Conservation (phyloP, 2,113 vertebrate genomes). For the Gadus chalcogrammus region DNA sequence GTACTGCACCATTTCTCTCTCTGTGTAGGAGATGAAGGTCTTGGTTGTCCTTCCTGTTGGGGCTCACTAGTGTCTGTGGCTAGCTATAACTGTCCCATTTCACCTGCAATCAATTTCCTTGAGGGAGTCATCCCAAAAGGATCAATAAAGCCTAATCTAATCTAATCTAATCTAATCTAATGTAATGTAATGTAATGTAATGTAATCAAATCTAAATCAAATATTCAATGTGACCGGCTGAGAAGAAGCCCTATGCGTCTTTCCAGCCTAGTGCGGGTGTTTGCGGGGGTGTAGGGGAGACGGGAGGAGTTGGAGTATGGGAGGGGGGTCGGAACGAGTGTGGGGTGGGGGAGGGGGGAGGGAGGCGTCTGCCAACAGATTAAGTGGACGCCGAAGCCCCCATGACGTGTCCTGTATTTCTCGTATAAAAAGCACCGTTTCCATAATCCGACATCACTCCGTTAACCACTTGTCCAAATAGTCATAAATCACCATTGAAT, state of each 20-base stretch:
- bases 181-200: too few relatives aligned
- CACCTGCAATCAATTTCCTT: constrained; percentile 29
- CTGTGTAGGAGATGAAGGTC: constrained; percentile 14
- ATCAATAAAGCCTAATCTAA: too few relatives aligned
- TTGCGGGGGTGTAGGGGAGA: neutral
- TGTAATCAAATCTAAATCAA: constrained; percentile 24
- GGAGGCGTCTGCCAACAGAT: constrained; percentile 59
- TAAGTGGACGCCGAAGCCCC: constrained; percentile 63
- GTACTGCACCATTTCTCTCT: constrained; percentile 11
- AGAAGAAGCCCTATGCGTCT: constrained; percentile 54
- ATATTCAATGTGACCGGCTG: constrained; percentile 48
- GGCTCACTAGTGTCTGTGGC: constrained; percentile 14
- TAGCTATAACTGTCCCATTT: constrained; percentile 58
- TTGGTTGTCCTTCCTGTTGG: constrained; percentile 14
- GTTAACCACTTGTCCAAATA: constrained; percentile 89
- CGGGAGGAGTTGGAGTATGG: neutral
- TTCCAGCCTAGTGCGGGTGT: constrained; percentile 10
- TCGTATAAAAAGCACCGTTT: constrained; percentile 67
- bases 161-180: too few relatives aligned
- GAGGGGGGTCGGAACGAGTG: too few relatives aligned
- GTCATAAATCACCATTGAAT: constrained; percentile 80
- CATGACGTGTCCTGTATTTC: constrained; percentile 59
- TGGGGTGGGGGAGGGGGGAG: neutral
- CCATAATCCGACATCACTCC: constrained; percentile 68
- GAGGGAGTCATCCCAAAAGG: too few relatives aligned